Evolutionary conservation across 2,888 invertebrate species (phyloP), one percentile per base, ranked within the genome.

Genomic region (Drosophila borealis): DNA sequence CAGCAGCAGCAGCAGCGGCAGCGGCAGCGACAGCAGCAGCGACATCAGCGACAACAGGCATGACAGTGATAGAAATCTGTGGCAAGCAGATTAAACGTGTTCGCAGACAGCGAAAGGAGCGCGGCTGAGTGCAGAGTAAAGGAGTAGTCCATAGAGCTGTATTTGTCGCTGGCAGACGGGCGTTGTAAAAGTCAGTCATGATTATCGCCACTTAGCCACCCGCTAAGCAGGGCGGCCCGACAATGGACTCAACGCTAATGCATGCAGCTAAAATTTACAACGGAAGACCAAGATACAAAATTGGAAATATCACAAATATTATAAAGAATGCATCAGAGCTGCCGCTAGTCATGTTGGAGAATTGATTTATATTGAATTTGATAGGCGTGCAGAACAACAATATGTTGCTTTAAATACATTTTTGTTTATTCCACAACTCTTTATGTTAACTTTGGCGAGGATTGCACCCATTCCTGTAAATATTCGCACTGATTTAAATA

Each of bases 41-140:
- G 42, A 41, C 54, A 33, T 14, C 73, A 54, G 50, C 69, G 65
- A 56, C 80, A 66, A 79, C 79, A 70, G 67, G 70, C 76, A 76
- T 88, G 89, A 81, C 89, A 88, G 74, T 83, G 85, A 88, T 89
- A 89, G 89, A 84, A 87, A 84, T 88, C 81, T 84, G 87, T 75
- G 87, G 89, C 81, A 84, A 81, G 79, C 89, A 78, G 87, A 81
- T 87, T 84, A 86, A 85, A 85, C 83, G 86, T 88, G 86, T 86
- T 88, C 68, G 56, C 76, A 79, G 72, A 57, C 75, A 65, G 54
- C 49, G 59, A 45, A 74, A 62, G 56, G 25, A 53, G 75, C 54
- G 41, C 60, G 50, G 44, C 10, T 13, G 63, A 34, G 41, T 14
- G 19, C 29, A 8, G 13, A 44, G 10, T 14, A 29, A 44, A 37